These are phyloP conservation scores for Terebella lapidaria DNA, from an alignment of 2,888 invertebrate genomes.

Conservation along the genomic window DNA sequence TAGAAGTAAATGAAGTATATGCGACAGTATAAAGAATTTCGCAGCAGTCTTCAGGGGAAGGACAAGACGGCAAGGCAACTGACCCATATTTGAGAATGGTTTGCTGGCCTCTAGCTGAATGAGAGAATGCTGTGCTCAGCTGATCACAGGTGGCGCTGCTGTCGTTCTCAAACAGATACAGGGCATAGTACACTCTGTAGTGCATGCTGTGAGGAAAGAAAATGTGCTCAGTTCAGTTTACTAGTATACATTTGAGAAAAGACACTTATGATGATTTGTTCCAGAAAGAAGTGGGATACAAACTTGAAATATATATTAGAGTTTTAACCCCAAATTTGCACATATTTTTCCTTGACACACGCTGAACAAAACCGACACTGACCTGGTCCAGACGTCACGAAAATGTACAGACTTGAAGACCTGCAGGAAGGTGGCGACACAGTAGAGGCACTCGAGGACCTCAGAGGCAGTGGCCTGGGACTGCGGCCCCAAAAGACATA, in stretches of 20 bases:
- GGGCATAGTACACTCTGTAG: slow-evolving; percentile 43
- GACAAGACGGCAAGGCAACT: too few species aligned
- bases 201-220: slow-evolving; percentile 31
- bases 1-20: too few species aligned
- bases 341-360: too few species aligned
- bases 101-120: background rate
- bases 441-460: slow-evolving; percentile 41
- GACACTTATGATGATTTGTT: too few species aligned
- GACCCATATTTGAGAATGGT: background rate
- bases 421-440: slow-evolving; percentile 36
- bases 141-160: background rate
- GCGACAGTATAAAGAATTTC: too few species aligned
- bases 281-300: too few species aligned
- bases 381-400: slow-evolving; percentile 39
- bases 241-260: too few species aligned
- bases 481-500: slow-evolving; percentile 25
- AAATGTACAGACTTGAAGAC: slow-evolving; percentile 26
- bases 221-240: too few species aligned
- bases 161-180: slow-evolving; percentile 44
- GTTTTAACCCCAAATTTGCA: too few species aligned
- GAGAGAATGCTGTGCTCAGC: background rate
- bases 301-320: too few species aligned
- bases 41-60: too few species aligned
- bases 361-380: too few species aligned
- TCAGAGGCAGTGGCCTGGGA: slow-evolving; percentile 35